Conservation (phyloP, 2,888 invertebrate genomes). For the Coelopa pilipes region DNA sequence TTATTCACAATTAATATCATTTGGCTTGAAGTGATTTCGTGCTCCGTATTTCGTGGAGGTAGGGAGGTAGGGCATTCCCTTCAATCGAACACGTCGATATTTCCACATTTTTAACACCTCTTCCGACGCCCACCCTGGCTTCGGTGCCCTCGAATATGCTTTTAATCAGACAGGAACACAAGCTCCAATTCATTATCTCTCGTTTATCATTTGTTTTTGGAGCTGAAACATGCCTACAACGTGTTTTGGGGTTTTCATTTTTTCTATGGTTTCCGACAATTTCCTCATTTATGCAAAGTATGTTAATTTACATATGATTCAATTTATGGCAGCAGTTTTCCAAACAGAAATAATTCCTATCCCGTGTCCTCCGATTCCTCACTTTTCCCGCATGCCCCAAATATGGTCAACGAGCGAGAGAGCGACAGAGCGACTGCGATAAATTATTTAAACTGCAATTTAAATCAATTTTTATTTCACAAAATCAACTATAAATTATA, state of each 20-base stretch:
- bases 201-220: background rate
- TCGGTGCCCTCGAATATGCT: background rate
- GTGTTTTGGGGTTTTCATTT: background rate
- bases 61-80: too few species aligned
- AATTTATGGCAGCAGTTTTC: constrained; percentile 10
- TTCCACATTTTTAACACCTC: background rate
- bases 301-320: constrained; percentile 11
- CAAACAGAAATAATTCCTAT: too few species aligned
- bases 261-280: background rate
- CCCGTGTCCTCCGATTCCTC: too few species aligned
- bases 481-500: constrained; percentile 20
- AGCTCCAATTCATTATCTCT: background rate
- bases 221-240: background rate
- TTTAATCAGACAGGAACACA: background rate
- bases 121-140: background rate
- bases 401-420: background rate
- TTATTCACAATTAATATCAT: too few species aligned
- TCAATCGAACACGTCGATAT: background rate
- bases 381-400: background rate
- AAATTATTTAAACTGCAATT: constrained; percentile 33
- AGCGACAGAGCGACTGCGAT: background rate
- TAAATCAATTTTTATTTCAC: constrained; percentile 27
- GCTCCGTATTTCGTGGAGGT: too few species aligned
- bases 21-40: too few species aligned
- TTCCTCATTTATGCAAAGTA: constrained; percentile 11